These are phyloP conservation scores for Drosophila setifemur DNA, from an alignment of 1,140 invertebrate genomes.

Conservation along the genomic window DNA sequence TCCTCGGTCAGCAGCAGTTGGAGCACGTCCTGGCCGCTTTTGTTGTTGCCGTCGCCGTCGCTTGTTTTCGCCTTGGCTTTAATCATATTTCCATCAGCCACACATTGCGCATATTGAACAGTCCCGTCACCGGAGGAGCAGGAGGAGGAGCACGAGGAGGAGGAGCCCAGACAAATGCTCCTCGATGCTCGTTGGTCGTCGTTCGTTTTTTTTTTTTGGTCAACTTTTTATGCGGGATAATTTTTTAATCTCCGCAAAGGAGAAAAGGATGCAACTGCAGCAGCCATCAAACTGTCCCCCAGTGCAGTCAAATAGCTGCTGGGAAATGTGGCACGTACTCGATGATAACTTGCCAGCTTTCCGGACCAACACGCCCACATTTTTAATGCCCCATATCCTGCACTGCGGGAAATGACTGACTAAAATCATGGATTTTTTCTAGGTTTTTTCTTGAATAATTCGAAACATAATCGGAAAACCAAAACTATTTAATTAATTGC, in stretches of 20 bases:
- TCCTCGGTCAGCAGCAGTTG: slow-evolving; percentile 43
- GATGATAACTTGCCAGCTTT: slow-evolving; percentile 27
- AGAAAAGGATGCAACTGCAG: slow-evolving; percentile 36
- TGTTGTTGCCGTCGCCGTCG: slow-evolving; percentile 20
- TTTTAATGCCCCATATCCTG: not conserved
- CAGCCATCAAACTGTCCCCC: slow-evolving; percentile 57
- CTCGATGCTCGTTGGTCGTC: not conserved
- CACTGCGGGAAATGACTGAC: no score
- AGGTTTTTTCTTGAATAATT: no score
- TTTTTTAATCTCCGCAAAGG: slow-evolving; percentile 69
- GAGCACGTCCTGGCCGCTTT: slow-evolving; percentile 40
- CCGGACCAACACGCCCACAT: slow-evolving; percentile 20
- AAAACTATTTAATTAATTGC: no score
- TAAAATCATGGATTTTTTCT: no score
- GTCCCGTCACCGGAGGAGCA: slow-evolving; percentile 21
- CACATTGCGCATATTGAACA: slow-evolving; percentile 68
- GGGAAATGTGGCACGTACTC: slow-evolving; percentile 52
- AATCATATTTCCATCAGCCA: slow-evolving; percentile 75
- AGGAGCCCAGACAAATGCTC: slow-evolving; percentile 24
- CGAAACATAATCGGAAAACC: no score
- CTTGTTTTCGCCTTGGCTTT: slow-evolving; percentile 72
- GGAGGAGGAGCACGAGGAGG: no score
- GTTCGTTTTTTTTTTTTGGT: slow-evolving; percentile 36
- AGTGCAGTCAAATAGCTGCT: slow-evolving; percentile 36
- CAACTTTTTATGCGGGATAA: slow-evolving; percentile 59